Conservation (phyloP, 2,113 vertebrate genomes). For the Myotis davidii region DNA sequence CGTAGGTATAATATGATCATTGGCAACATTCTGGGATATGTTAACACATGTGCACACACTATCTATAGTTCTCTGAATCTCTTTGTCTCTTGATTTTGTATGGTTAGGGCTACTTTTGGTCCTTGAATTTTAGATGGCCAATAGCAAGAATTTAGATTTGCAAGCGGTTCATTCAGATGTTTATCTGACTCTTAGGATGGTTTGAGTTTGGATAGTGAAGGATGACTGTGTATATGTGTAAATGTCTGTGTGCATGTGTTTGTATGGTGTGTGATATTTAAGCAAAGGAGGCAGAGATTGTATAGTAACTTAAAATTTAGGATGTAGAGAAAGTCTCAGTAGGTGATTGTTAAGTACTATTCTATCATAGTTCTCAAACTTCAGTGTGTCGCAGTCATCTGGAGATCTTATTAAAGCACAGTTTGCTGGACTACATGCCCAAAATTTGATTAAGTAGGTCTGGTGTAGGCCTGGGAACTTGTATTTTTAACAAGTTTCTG, state of each 20-base stretch:
- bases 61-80: conserved; percentile 18
- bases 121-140: conserved; percentile 51
- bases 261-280: conserved; percentile 21
- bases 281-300: background rate
- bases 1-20: background rate
- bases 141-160: conserved; percentile 31
- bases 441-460: background rate
- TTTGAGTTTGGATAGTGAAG: background rate
- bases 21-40: background rate
- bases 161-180: background rate
- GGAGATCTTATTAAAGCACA: background rate
- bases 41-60: background rate
- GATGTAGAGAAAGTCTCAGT: background rate
- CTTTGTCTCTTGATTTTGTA: conserved; percentile 28
- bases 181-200: background rate
- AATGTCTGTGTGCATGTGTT: background rate
- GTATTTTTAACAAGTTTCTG: conserved; percentile 32
- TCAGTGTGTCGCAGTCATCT: background rate
- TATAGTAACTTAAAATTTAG: conserved; percentile 27
- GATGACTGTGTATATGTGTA: background rate
- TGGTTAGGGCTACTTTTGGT: background rate
- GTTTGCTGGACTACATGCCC: background rate
- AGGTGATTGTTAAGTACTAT: conserved; percentile 42
- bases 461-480: background rate
- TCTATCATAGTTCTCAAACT: conserved; percentile 11